These are phyloP conservation scores for Phalanger gymnotis DNA, from an alignment of 2,797 vertebrate genomes.

Conservation along the genomic window DNA sequence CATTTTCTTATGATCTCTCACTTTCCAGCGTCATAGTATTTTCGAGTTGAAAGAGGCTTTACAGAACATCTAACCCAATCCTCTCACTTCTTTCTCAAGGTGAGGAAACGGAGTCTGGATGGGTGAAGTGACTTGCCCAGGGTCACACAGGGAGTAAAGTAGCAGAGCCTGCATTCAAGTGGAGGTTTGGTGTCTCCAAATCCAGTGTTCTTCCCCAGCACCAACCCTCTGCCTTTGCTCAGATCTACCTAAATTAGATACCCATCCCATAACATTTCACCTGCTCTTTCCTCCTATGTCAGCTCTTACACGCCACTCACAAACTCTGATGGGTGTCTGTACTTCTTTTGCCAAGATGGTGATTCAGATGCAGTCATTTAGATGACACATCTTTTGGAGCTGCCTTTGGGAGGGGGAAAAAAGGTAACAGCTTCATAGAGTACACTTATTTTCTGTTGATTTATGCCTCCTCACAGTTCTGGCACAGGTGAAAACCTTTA, in stretches of 20 bases:
- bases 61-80: background rate
- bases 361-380: slow-evolving; percentile 68
- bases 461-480: slow-evolving; percentile 56
- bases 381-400: slow-evolving; percentile 65
- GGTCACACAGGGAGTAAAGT: background rate
- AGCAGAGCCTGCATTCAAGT: background rate
- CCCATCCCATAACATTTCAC: background rate
- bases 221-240: background rate
- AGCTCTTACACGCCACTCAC: slow-evolving; percentile 4
- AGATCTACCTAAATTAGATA: background rate
- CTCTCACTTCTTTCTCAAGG: background rate
- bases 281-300: background rate
- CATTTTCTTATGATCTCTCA: too few relatives aligned
- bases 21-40: background rate
- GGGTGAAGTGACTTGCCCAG: background rate
- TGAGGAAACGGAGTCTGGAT: background rate
- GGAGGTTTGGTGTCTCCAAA: background rate
- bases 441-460: slow-evolving; percentile 24
- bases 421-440: slow-evolving; percentile 57
- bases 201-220: background rate
- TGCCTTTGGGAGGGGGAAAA: slow-evolving; percentile 66
- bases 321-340: slow-evolving; percentile 53
- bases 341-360: slow-evolving; percentile 61
- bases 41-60: background rate
- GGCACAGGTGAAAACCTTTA: slow-evolving; percentile 28